Conservation (phyloP, 2,888 invertebrate genomes). For the Adela reaumurella region DNA sequence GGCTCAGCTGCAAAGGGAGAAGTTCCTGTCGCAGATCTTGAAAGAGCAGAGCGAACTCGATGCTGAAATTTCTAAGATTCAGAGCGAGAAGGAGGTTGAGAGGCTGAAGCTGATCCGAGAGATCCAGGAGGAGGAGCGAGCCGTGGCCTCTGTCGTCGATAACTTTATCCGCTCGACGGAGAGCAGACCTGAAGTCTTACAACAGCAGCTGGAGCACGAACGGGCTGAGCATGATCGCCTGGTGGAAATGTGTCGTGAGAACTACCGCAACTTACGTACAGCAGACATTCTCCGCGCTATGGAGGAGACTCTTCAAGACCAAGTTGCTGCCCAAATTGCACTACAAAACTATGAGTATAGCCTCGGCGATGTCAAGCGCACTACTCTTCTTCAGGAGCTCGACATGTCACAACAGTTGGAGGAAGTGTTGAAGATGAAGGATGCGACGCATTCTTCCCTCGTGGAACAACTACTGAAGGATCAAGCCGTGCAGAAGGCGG, state of each 20-base stretch:
- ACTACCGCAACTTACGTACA: constrained; percentile 59
- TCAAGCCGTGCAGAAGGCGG: constrained; percentile 68
- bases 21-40: constrained; percentile 49
- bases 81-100: constrained; percentile 63
- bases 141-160: constrained; percentile 59
- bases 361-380: constrained; percentile 63
- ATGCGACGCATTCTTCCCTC: constrained; percentile 57
- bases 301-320: constrained; percentile 66
- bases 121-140: constrained; percentile 62
- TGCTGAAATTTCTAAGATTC: constrained; percentile 64
- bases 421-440: constrained; percentile 59
- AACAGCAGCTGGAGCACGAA: constrained; percentile 64
- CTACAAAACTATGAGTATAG: constrained; percentile 63
- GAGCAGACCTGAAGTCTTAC: constrained; percentile 55
- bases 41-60: constrained; percentile 65
- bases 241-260: constrained; percentile 55
- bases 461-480: constrained; percentile 62
- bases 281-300: constrained; percentile 68
- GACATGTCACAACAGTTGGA: constrained; percentile 59
- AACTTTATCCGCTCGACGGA: constrained; percentile 61
- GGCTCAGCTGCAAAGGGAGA: constrained; percentile 61
- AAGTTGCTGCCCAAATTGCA: constrained; percentile 56
- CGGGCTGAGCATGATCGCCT: constrained; percentile 63
- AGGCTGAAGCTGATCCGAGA: constrained; percentile 57
- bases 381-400: constrained; percentile 52